Evolutionary conservation across 2,113 vertebrate genomes (phyloP).

Genomic region (Misgurnus anguillicaudatus): DNA sequence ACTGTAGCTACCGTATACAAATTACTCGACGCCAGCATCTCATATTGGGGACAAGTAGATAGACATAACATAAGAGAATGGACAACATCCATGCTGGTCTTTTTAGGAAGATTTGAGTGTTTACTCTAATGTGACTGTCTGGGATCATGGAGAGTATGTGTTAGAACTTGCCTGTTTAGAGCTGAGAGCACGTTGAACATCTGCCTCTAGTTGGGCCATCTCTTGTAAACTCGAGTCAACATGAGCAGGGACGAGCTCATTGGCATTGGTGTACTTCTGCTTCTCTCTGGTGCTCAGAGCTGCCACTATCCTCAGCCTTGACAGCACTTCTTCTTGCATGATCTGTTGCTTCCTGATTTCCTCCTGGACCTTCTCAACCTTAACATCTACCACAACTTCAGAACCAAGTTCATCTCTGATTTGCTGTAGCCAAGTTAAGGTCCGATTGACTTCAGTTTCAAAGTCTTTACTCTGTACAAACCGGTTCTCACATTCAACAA

Average conservation of each 20-base stretch:
- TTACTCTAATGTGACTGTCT: background rate
- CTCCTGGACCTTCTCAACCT: constrained; percentile 89
- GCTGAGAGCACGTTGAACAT: constrained; percentile 83
- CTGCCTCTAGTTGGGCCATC: constrained; percentile 82
- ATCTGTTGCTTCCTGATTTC: constrained; percentile 94
- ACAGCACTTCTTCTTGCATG: constrained; percentile 93
- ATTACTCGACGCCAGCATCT: background rate
- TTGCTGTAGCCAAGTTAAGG: constrained; percentile 87
- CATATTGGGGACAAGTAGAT: background rate
- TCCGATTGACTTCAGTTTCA: constrained; percentile 88
- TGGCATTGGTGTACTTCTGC: constrained; percentile 83
- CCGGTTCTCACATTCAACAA: constrained; percentile 88
- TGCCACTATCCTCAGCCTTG: constrained; percentile 88
- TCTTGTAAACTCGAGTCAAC: constrained; percentile 83
- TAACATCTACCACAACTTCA: constrained; percentile 81
- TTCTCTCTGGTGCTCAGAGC: constrained; percentile 88
- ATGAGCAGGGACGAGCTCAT: constrained; percentile 86
- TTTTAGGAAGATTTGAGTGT: background rate
- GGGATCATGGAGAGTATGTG: background rate
- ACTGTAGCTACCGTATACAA: background rate
- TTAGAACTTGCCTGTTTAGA: constrained; percentile 81
- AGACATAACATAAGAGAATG: too few relatives aligned
- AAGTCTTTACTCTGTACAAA: constrained; percentile 87
- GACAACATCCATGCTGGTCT: background rate
- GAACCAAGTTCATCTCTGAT: constrained; percentile 82